Evolutionary conservation across 2,888 invertebrate species (phyloP), one percentile per base, ranked within the genome.

Genomic region (Galerucella nymphaeae): DNA sequence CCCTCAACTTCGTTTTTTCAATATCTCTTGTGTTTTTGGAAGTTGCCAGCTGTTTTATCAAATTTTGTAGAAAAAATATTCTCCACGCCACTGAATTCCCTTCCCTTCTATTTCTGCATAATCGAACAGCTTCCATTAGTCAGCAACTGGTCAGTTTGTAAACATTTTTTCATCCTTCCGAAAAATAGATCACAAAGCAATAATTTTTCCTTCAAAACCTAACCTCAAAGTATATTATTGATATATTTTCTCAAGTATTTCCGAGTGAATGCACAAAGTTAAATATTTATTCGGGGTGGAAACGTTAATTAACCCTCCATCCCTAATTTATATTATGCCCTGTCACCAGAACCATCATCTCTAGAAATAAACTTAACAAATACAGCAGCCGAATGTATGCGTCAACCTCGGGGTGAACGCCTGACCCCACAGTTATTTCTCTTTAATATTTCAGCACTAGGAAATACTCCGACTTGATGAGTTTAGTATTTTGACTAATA

Each of bases 301-400:
- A 67, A 72, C 70, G 66, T 72, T 73, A 71, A 73, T 71, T 71
- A 73, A 61, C 23, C 53, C 62, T 45, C 45, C 61, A 61, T 65
- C 62, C 41, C 72, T 73, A 71, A 73, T 75, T 69, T 73, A 75
- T 73, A 66, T 72, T 75, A 69, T 71, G 71, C 65, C 65, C 70
- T 68, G 72, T 72, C 70, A 73, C 66, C 48, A 53, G 61, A 72
- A 67, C 68, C 73, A 73, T 73, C 71, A 75, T 73, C 70, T 59
- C 41, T 53, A 67, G 71, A 73, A 75, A 73, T 75, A 68, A 75
- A 73, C 70, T 73, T 75, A 71, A 71, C 75, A 73, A 75, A 75
- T 73, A 69, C 71, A 75, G 68, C 71, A 66, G 69, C 61, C 65
- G 63, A 66, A 57, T 61, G 61, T 63, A 30, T 30, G 57, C 65